Conservation (phyloP, 2,113 vertebrate genomes). For the Aldabrachelys gigantea region DNA sequence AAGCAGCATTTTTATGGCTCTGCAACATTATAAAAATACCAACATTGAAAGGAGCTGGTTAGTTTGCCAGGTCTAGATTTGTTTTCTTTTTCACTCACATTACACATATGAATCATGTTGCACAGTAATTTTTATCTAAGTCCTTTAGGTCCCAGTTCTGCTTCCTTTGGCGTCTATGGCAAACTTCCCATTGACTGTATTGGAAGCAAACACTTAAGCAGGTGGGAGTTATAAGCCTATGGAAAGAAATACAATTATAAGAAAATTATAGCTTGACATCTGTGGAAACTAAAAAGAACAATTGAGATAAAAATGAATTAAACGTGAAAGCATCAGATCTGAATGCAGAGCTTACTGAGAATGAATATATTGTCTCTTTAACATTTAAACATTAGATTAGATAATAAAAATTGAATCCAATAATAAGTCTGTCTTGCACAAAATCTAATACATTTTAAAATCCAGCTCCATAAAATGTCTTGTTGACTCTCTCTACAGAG, state of each 20-base stretch:
- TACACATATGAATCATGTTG: background rate
- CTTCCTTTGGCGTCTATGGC: background rate
- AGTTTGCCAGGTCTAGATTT: background rate
- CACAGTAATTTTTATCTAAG: background rate
- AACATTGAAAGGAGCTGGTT: background rate
- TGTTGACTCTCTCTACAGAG: slow-evolving; percentile 6
- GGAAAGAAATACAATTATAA: slow-evolving; percentile 29
- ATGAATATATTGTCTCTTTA: slow-evolving; percentile 2
- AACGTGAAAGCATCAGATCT: background rate
- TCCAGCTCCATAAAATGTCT: slow-evolving; percentile 21
- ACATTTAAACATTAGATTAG: background rate
- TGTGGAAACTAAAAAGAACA: slow-evolving; percentile 15
- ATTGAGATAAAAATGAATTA: slow-evolving; percentile 34
- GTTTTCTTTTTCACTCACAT: slow-evolving; percentile 23
- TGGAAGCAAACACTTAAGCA: background rate
- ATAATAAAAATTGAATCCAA: slow-evolving; percentile 35
- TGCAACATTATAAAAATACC: slow-evolving; percentile 34
- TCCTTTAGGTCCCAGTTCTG: background rate
- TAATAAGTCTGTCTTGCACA: slow-evolving; percentile 20
- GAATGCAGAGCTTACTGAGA: slow-evolving; percentile 2
- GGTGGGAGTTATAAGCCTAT: background rate
- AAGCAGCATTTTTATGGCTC: slow-evolving; percentile 18
- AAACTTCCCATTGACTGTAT: background rate
- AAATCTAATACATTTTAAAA: slow-evolving; percentile 53
- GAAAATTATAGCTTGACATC: slow-evolving; percentile 20